Base-by-base conservation (phyloP, 2,888 invertebrate genomes). In the Lithosia quadra region DNA sequence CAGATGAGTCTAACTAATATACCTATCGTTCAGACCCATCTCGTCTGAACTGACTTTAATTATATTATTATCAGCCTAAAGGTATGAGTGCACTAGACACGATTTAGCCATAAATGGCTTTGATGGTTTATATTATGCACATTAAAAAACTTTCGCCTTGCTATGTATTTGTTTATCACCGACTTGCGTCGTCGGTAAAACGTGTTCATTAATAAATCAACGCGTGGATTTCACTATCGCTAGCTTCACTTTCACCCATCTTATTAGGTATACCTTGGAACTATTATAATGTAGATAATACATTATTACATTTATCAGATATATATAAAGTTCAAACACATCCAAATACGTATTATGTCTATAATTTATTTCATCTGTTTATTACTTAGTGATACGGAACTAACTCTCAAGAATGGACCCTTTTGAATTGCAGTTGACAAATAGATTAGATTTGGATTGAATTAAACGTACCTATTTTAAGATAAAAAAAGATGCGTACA, bases 131-230 rank as follows among this genome's bases (percentile, higher is more conserved):
- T 24, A n/a, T n/a, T n/a, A 61, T 22, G 24, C 59, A 63, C 62
- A 70, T 65, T 36, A 55, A 68, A 69, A 64, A 68, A 77, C 80
- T 77, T 82, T 81, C 82, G 80, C 79, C 57, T 43, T n/a, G 72
- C 66, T 69, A 72, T 68, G 65, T 68, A 71, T 72, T 67, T 68
- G 69, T 67, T 69, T 72, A 73, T 73, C 58, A 61, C 58, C 68
- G 73, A 73, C 59, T 71, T 72, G 74, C 72, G 71, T 56, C 49
- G 71, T 56, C 49, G 71, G 73, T 76, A 67, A 75, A 74, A 75
- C 75, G 69, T 72, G 75, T 74, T 76, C 74, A 79, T 80, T 76
- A 79, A 77, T 77, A 72, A 77, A 80, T 79, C 77, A 81, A 75
- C 62, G 61, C 60, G 68, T 70, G 43, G 69, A 71, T 79, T 72